These are phyloP conservation scores for Casuarius casuarius DNA, from an alignment of 2,113 vertebrate species.

Conservation along the genomic window DNA sequence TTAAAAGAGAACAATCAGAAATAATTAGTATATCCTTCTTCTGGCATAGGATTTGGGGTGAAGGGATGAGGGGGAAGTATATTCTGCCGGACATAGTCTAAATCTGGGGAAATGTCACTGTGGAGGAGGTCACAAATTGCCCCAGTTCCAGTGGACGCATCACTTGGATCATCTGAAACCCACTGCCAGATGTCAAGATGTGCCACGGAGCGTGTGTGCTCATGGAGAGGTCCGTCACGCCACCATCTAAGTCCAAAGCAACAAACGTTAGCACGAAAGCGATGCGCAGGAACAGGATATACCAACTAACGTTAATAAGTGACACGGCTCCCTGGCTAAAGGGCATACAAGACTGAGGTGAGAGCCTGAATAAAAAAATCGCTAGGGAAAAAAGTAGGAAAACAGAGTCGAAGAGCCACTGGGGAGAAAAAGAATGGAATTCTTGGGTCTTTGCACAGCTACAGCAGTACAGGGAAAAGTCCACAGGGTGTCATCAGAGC, in stretches of 20 bases:
- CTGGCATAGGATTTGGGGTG: no score
- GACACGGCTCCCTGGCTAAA: background rate
- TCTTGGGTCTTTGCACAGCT: background rate
- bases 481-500: slow-evolving; percentile 57
- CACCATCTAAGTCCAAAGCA: background rate
- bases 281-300: accelerated
- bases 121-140: background rate
- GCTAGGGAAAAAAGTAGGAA: background rate
- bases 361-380: background rate
- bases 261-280: background rate
- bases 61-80: background rate
- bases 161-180: background rate
- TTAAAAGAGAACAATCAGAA: background rate
- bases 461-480: background rate
- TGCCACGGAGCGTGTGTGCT: background rate
- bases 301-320: accelerated
- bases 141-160: background rate
- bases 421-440: background rate
- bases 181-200: background rate
- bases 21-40: background rate
- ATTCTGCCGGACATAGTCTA: background rate
- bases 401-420: accelerated
- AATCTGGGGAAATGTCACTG: background rate
- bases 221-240: background rate
- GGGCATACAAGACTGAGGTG: accelerated